These are phyloP conservation scores for Salarias fasciatus DNA, from an alignment of 2,797 vertebrate species.

Conservation along the genomic window DNA sequence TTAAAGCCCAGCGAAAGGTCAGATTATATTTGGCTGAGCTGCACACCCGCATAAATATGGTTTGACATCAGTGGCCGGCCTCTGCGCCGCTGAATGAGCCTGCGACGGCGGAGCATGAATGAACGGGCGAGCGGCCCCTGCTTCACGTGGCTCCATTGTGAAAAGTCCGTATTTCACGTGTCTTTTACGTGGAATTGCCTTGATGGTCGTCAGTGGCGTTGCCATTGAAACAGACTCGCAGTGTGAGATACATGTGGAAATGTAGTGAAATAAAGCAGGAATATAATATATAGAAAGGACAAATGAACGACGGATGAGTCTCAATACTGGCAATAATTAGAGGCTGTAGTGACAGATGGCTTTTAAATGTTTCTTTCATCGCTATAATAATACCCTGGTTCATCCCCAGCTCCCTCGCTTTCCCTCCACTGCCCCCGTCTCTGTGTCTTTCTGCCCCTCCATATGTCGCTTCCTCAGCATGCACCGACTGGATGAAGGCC, in stretches of 20 bases:
- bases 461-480: slow-evolving; percentile 28
- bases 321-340: too few relatives aligned
- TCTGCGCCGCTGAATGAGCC: neutral
- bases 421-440: neutral
- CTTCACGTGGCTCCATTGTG: neutral
- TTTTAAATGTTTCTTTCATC: too few relatives aligned
- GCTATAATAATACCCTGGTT: too few relatives aligned
- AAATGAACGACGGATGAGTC: too few relatives aligned
- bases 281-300: too few relatives aligned
- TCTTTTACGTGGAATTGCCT: too few relatives aligned
- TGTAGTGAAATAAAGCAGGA: too few relatives aligned
- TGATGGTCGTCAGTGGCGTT: neutral
- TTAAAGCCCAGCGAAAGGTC: neutral
- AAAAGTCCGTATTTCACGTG: too few relatives aligned
- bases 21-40: neutral
- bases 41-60: neutral
- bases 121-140: neutral
- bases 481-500: slow-evolving; percentile 28
- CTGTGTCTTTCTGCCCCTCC: slow-evolving; percentile 6
- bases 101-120: neutral
- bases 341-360: too few relatives aligned
- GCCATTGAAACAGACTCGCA: too few relatives aligned
- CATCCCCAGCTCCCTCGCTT: neutral
- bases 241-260: too few relatives aligned
- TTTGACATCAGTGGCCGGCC: neutral